These are phyloP conservation scores for Melitaea cinxia DNA, from an alignment of 1,140 invertebrate genomes.

Conservation along the genomic window DNA sequence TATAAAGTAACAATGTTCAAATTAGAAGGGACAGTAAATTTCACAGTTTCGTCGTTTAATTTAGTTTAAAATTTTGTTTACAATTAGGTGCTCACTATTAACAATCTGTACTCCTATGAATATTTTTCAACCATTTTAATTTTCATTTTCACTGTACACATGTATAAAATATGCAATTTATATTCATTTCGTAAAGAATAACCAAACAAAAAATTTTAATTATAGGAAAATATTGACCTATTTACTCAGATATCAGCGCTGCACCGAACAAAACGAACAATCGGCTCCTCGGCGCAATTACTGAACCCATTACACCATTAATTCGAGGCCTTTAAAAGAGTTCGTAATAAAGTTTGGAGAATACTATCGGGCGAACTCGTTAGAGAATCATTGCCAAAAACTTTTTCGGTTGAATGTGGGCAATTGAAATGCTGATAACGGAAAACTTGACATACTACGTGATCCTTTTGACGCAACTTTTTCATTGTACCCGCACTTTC, in stretches of 20 bases:
- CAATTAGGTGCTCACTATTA: no score
- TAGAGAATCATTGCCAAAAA: conserved; percentile 65
- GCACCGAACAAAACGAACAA: conserved; percentile 10
- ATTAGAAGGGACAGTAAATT: no score
- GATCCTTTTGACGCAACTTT: conserved; percentile 62
- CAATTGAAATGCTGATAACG: conserved; percentile 58
- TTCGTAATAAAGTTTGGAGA: conserved; percentile 23
- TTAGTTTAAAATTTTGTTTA: no score
- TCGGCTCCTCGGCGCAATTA: conserved; percentile 18
- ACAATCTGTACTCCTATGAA: no score
- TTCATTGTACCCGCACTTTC: conserved; percentile 42
- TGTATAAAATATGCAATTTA: no score
- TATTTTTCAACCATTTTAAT: no score
- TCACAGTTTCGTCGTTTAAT: no score
- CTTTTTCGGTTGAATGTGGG: conserved; percentile 58
- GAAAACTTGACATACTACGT: conserved; percentile 60
- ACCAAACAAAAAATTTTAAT: not conserved
- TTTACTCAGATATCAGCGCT: conserved; percentile 14
- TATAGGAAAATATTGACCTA: conserved; percentile 24
- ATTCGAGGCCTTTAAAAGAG: conserved; percentile 32
- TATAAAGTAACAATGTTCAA: no score
- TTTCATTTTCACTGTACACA: no score
- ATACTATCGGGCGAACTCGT: conserved; percentile 51
- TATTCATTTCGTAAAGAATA: no score
- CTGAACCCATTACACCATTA: conserved; percentile 26